Evolutionary conservation across 2,113 vertebrate species (phyloP).

Genomic region (Naja naja): DNA sequence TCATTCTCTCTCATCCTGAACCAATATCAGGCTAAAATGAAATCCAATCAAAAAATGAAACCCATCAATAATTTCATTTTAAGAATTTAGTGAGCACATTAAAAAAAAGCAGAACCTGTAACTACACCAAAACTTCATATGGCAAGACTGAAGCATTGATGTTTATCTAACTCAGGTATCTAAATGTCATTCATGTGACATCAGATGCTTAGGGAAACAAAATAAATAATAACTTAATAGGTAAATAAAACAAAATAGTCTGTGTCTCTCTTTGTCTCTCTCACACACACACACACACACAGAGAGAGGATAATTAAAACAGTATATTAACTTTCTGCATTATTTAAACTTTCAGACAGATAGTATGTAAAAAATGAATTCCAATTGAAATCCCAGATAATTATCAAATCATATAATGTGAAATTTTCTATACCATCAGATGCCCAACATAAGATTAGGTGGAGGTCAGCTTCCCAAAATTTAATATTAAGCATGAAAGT

Average conservation of each 20-base stretch:
- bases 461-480: neutral
- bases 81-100: neutral
- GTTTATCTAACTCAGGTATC: neutral
- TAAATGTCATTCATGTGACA: slow-evolving; percentile 54
- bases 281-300: neutral
- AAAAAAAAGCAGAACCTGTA: neutral
- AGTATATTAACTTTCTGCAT: neutral
- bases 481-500: neutral
- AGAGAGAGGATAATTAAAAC: neutral
- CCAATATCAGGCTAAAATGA: neutral
- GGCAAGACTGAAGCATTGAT: neutral
- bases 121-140: neutral
- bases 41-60: neutral
- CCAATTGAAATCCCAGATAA: neutral
- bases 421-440: neutral
- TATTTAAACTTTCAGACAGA: neutral
- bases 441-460: no score
- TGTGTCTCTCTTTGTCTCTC: neutral
- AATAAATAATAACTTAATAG: neutral
- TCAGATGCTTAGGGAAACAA: neutral
- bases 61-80: neutral
- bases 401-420: neutral
- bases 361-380: neutral
- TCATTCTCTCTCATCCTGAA: neutral
- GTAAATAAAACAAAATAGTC: neutral